Conservation (phyloP, 2,113 vertebrate species). For the Microcebus ravelobensis region DNA sequence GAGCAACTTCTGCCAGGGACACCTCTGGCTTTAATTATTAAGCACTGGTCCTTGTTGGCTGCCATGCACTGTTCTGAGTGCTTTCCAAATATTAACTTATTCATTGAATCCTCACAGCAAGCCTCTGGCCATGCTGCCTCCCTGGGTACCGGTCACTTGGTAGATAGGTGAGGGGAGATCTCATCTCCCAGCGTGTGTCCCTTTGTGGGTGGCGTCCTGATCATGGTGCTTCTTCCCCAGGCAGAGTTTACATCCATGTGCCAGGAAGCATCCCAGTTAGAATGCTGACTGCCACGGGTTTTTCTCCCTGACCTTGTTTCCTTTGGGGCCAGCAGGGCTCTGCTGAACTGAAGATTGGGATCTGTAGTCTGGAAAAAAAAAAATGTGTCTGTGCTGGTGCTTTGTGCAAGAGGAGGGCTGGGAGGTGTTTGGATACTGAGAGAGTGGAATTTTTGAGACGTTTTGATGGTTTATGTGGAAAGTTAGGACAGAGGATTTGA, state of each 20-base stretch:
- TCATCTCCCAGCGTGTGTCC: no score
- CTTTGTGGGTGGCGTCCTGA: not conserved
- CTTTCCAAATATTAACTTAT: not conserved
- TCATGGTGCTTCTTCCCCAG: no score
- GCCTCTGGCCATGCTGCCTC: not conserved
- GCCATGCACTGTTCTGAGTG: not conserved
- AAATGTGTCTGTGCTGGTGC: not conserved
- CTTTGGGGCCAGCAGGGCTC: not conserved
- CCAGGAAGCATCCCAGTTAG: not conserved
- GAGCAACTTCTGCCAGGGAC: not conserved
- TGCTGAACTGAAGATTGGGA: conserved; percentile 2
- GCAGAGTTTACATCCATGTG: no score
- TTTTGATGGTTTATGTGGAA: conserved; percentile 72
- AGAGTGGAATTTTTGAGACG: conserved; percentile 76
- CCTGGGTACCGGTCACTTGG: not conserved
- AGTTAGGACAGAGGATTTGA: conserved; percentile 67
- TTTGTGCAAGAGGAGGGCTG: conserved; percentile 18
- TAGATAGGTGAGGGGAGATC: not conserved
- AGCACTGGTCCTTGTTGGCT: not conserved
- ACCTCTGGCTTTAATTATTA: not conserved
- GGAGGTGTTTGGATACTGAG: conserved; percentile 71
- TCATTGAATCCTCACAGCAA: not conserved
- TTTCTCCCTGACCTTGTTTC: conserved; percentile 19
- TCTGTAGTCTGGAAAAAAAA: conserved; percentile 24
- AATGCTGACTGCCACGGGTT: not conserved